Evolutionary conservation across 30 jellyfish, hydroid and myxozoan genomes (phyloP).

Genomic region (Calvadosia cruxmelitensis): DNA sequence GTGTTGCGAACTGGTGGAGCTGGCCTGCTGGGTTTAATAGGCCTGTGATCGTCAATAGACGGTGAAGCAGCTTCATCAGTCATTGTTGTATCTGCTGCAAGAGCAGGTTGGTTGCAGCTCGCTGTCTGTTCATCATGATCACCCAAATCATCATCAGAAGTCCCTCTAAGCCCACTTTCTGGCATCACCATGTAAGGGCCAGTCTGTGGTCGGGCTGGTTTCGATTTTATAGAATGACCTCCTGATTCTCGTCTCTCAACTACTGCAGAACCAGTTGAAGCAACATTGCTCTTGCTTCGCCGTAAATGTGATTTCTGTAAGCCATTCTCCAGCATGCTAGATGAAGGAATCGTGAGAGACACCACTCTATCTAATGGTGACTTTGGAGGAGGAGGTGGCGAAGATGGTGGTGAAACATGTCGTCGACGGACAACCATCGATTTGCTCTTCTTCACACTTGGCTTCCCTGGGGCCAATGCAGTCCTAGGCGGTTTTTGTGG

Average conservation of each 20-base stretch:
- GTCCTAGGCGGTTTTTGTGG: neutral
- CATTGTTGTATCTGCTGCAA: no score
- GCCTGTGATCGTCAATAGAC: neutral
- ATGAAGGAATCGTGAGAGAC: neutral
- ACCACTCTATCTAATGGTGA: neutral
- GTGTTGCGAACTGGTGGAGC: neutral
- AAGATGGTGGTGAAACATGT: neutral
- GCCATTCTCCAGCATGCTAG: neutral
- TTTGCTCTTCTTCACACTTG: neutral
- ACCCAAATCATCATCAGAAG: neutral
- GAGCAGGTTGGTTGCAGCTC: no score
- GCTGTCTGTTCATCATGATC: neutral
- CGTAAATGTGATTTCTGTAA: neutral
- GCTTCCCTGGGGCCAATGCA: neutral
- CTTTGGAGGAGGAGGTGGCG: slow-evolving; percentile 1
- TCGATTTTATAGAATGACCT: neutral
- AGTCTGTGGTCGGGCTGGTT: neutral
- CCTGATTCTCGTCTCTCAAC: neutral
- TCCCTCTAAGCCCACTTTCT: neutral
- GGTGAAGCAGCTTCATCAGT: neutral
- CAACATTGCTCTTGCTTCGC: neutral
- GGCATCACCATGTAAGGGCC: neutral
- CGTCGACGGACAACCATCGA: neutral
- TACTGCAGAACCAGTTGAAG: neutral
- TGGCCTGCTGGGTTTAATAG: neutral